Evolutionary conservation across 2,888 invertebrate genomes (phyloP).

Genomic region (Neoaliturus tenellus): DNA sequence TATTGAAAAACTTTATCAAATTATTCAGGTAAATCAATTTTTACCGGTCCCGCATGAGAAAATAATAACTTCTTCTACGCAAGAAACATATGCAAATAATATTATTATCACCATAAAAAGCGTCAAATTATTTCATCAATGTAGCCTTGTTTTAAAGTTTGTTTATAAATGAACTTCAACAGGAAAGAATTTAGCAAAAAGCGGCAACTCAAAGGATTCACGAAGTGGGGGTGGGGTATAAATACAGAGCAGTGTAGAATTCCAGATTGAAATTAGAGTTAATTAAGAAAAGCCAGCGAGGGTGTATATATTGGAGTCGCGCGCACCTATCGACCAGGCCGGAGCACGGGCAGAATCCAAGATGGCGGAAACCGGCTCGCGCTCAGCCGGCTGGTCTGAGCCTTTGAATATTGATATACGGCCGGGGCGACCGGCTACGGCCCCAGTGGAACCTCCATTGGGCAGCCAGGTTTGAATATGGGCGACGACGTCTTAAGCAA

Average conservation of each 20-base stretch:
- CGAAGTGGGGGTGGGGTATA: not conserved
- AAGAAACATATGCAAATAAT: no score
- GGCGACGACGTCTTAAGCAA: not conserved
- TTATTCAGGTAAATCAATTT: no score
- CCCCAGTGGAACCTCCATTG: not conserved
- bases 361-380: constrained; percentile 46
- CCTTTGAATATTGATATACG: constrained; percentile 35
- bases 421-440: not conserved
- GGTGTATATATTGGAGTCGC: constrained; percentile 33
- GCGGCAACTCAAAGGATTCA: no score
- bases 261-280: constrained; percentile 30
- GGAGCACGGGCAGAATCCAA: constrained; percentile 36
- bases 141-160: no score
- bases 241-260: not conserved
- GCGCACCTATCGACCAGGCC: not conserved
- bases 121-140: no score
- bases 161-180: no score
- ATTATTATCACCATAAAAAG: no score
- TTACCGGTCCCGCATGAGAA: no score
- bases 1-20: no score
- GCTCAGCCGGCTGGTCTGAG: not conserved
- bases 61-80: no score
- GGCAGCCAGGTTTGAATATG: not conserved
- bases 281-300: constrained; percentile 22
- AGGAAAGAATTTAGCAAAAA: no score